Evolutionary conservation across 2,888 invertebrate genomes (phyloP), one percentile per base, ranked within the genome.

Genomic region (Creontiades dilutus): DNA sequence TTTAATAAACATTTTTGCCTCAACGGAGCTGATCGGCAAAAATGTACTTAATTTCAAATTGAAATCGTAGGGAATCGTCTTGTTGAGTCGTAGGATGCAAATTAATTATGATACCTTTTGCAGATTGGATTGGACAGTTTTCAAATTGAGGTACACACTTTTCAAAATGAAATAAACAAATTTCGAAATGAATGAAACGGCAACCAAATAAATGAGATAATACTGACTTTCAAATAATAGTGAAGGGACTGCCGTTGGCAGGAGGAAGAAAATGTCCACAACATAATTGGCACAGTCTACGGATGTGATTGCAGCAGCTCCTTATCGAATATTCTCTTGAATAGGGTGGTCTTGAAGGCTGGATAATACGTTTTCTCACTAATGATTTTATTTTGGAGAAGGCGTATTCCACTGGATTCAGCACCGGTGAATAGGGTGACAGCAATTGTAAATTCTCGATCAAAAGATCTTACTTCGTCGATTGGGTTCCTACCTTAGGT

Each of bases 121-220:
- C n/a, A n/a, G n/a, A n/a, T n/a, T n/a, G n/a, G n/a, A n/a, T n/a
- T n/a, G n/a, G n/a, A n/a, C n/a, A n/a, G n/a, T 52, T 52, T 52
- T 14, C 52, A 52, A 52, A 52, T 7, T 14, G 2, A 61, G 2
- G 19, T n/a, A 16, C 0, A 61, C 61, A 19, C 16, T 61, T 61
- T 61, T 61, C 61, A 61, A 61, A 61, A 19, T 61, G 61, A 61
- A 61, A n/a, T 61, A 61, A 61, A 61, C 61, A 61, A 5, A n/a
- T 61, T n/a, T 61, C 61, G 19, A 61, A 19, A n/a, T 61, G 61
- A 61, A 61, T 61, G 7, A 9, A 61, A n/a, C 61, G 19, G 61
- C 19, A 19, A 61, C 61, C 19, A 61, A 61, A 61, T 61, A 61
- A 61, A n/a, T 19, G 3, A 61, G 19, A 61, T 61, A 19, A 61